phyloP scores from a whole-genome alignment of 2,888 invertebrate species.

The Melieria picta region DNA sequence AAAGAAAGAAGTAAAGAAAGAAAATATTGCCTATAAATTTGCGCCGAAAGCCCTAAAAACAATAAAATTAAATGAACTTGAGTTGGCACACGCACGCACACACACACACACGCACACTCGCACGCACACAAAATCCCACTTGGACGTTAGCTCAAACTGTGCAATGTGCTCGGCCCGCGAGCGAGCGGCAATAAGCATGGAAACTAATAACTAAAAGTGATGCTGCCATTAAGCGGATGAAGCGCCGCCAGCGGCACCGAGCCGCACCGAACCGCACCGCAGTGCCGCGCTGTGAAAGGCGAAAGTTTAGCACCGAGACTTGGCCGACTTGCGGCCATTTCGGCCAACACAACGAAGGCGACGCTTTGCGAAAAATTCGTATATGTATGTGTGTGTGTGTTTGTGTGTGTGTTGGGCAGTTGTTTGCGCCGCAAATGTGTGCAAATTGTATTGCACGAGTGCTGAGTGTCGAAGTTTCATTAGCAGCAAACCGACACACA shows the following conservation, averaged over 20 bases:
- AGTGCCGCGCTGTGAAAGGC: too few relatives aligned
- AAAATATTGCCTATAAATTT: constrained; percentile 50
- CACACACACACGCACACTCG: not conserved
- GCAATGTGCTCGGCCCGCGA: not conserved
- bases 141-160: constrained; percentile 8
- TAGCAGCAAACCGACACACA: too few relatives aligned
- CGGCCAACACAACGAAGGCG: too few relatives aligned
- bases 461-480: too few relatives aligned
- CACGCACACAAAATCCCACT: not conserved
- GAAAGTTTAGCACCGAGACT: too few relatives aligned
- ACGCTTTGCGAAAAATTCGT: too few relatives aligned
- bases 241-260: not conserved
- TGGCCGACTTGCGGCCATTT: too few relatives aligned
- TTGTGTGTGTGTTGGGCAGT: too few relatives aligned
- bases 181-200: constrained; percentile 19
- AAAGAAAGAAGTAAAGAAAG: constrained; percentile 16
- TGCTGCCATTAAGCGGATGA: constrained; percentile 26
- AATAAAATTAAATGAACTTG: constrained; percentile 60
- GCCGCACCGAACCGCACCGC: not conserved
- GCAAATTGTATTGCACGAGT: too few relatives aligned
- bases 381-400: too few relatives aligned
- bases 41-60: constrained; percentile 55
- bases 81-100: constrained; percentile 30
- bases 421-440: too few relatives aligned
- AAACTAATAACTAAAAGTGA: constrained; percentile 41